phyloP scores from a whole-genome alignment of 2,797 vertebrate species.

The Lepidocolaptes lacrymiger region DNA sequence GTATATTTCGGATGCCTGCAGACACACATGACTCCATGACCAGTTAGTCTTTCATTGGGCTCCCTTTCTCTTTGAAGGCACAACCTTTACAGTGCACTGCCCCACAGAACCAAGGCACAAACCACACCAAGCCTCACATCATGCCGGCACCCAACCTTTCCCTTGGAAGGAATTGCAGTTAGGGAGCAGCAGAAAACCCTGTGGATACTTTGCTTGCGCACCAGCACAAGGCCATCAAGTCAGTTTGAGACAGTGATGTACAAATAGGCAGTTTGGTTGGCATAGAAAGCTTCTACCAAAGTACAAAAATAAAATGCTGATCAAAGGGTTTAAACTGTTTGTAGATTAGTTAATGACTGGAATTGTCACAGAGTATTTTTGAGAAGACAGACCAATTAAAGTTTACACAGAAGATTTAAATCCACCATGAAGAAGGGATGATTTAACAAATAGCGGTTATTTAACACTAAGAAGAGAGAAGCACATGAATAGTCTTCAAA shows the following conservation, averaged over 20 bases:
- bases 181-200: neutral
- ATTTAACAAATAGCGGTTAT: conserved; percentile 10
- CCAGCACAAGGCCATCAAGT: neutral
- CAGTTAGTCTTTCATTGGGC: neutral
- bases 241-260: neutral
- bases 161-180: neutral
- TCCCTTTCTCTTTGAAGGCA: neutral
- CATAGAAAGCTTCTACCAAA: neutral
- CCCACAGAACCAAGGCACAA: neutral
- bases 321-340: conserved; percentile 29
- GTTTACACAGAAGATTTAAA: conserved; percentile 10
- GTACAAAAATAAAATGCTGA: conserved; percentile 1
- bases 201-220: neutral
- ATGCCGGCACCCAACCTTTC: neutral
- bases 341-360: conserved; percentile 40
- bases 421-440: neutral
- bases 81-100: fast-evolving
- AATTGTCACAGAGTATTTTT: neutral
- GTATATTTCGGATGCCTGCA: neutral
- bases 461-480: conserved; percentile 15
- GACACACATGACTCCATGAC: neutral
- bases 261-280: neutral
- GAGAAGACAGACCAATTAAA: conserved; percentile 47
- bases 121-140: neutral
- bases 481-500: conserved; percentile 11